Evolutionary conservation across 2,888 invertebrate genomes (phyloP).

Genomic region (Drosophila flavopinicola): DNA sequence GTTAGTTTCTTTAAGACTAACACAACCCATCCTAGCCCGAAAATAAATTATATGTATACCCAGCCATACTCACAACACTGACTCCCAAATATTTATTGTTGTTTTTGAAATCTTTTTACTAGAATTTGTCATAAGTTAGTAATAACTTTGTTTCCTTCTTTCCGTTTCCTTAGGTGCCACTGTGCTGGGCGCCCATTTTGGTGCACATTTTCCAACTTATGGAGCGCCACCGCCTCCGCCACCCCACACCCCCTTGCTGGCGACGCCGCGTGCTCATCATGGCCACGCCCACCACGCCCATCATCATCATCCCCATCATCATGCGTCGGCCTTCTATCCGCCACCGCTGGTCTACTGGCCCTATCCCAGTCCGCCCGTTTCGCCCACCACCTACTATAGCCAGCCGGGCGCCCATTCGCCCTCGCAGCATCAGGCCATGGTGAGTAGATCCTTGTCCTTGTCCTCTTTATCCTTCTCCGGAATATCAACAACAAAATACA

Average conservation of each 20-base stretch:
- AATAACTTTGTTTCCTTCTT: neutral
- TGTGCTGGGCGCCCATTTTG: conserved; percentile 85
- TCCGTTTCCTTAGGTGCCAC: conserved; percentile 85
- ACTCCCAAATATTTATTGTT: conserved; percentile 20
- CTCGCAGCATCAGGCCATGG: conserved; percentile 81
- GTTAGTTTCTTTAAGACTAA: conserved; percentile 45
- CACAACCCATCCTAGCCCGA: conserved; percentile 4
- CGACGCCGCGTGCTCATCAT: conserved; percentile 77
- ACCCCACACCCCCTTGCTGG: conserved; percentile 81
- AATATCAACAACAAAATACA: too few relatives aligned
- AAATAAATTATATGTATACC: conserved; percentile 23
- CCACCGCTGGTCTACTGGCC: conserved; percentile 95
- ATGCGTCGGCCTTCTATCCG: conserved; percentile 85
- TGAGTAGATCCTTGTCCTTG: conserved; percentile 59
- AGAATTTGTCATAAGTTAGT: neutral
- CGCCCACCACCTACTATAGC: conserved; percentile 94
- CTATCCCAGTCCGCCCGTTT: conserved; percentile 97
- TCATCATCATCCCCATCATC: conserved; percentile 86
- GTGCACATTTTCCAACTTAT: conserved; percentile 81
- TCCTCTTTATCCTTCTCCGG: too few relatives aligned
- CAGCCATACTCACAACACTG: conserved; percentile 73
- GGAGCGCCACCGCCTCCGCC: conserved; percentile 85
- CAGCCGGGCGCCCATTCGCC: conserved; percentile 85
- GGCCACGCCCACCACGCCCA: conserved; percentile 84
- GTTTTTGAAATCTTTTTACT: conserved; percentile 9